phyloP scores from a whole-genome alignment of 2,888 invertebrate species.

The Bedellia somnulentella region DNA sequence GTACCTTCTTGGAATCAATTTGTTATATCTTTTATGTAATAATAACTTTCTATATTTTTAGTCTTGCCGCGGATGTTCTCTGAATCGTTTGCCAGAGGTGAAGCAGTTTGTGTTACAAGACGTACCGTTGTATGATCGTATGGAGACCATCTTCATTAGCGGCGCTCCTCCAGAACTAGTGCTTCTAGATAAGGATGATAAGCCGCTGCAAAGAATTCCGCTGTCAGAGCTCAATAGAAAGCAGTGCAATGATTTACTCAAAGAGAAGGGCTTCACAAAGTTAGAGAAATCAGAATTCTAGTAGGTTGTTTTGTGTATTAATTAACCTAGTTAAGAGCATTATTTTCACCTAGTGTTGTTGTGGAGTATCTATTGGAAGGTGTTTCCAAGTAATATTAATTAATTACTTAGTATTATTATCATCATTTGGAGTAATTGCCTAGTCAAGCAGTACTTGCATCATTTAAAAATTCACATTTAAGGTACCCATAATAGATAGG shows the following conservation, averaged over 20 bases:
- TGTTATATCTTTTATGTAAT: no score
- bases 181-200: slow-evolving; percentile 54
- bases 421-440: no score
- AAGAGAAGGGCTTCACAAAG: slow-evolving; percentile 60
- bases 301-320: slow-evolving; percentile 9
- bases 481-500: no score
- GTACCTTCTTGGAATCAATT: no score
- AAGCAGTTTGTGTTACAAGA: slow-evolving; percentile 69
- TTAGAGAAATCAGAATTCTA: slow-evolving; percentile 49
- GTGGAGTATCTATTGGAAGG: neutral
- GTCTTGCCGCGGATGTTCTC: slow-evolving; percentile 70
- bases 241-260: slow-evolving; percentile 68
- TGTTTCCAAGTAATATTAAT: neutral
- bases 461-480: no score
- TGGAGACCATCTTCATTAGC: slow-evolving; percentile 67
- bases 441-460: no score
- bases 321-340: no score
- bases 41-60: slow-evolving; percentile 19
- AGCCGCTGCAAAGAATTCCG: slow-evolving; percentile 65
- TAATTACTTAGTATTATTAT: no score
- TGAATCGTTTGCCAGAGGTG: slow-evolving; percentile 68
- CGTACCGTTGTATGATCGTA: slow-evolving; percentile 61
- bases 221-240: slow-evolving; percentile 59
- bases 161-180: slow-evolving; percentile 69
- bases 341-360: neutral